Percentiles rank a stretch among this genome's conserved stretches.
Conservation (phyloP, 37 sponge, comb jelly and placozoan species). For the Spongia lamella region DNA sequence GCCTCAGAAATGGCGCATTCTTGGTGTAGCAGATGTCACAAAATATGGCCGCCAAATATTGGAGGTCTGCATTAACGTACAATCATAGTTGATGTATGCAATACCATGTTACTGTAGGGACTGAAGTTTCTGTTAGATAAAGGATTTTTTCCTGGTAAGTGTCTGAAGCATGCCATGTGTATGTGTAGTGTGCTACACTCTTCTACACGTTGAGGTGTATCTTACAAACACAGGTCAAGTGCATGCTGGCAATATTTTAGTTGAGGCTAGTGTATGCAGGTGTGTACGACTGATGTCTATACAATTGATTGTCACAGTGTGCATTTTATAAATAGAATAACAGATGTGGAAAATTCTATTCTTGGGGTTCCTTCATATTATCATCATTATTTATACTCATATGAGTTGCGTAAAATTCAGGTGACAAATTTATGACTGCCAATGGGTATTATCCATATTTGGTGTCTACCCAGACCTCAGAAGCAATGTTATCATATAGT, state of each 20-base stretch:
- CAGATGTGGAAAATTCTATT: conserved; percentile 73
- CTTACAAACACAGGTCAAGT: conserved; percentile 54
- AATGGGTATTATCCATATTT: not conserved
- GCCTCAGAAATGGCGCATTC: conserved; percentile 1
- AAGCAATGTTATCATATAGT: conserved; percentile 57
- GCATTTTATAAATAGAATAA: too few relatives aligned
- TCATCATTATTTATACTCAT: conserved; percentile 39
- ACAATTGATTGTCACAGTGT: not conserved
- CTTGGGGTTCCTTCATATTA: conserved; percentile 66
- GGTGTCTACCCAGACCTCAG: not conserved
- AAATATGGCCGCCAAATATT: conserved; percentile 79
- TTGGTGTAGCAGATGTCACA: conserved; percentile 17
- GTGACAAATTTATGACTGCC: conserved; percentile 9
- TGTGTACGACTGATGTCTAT: not conserved
- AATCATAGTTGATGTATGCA: not conserved
- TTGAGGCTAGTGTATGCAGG: conserved; percentile 54
- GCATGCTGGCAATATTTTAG: conserved; percentile 77
- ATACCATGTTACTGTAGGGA: conserved; percentile 20
- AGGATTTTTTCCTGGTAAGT: conserved; percentile 81
- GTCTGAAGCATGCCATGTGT: not conserved
- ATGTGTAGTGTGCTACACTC: not conserved
- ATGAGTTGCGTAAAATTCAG: conserved; percentile 58
- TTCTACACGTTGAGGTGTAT: not conserved
- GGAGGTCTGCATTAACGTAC: conserved; percentile 35
- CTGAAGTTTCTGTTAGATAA: conserved; percentile 67